Evolutionary conservation across 2,797 vertebrate genomes (phyloP), one percentile per base, ranked within the genome.

Genomic region (Thripadectes ignobilis): DNA sequence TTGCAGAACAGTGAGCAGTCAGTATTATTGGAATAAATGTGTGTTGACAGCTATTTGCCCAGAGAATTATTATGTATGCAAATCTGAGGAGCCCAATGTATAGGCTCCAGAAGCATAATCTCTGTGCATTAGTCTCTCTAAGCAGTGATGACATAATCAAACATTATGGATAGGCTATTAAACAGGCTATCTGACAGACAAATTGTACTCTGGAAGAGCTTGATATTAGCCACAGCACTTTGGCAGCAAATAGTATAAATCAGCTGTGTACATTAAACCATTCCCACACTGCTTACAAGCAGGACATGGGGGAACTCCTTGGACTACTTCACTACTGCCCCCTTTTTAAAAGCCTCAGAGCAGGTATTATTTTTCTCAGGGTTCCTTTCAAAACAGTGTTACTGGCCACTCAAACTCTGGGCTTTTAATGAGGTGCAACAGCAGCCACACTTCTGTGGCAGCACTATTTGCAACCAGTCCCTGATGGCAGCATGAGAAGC

Each of bases 31-130:
- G 68, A 84, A 68, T 66, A 85, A 83, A 80, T 69, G 7, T 18
- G 58, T 51, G 39, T 24, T 91, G 93, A 32, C 81, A 91, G 80
- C 55, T 92, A n/a, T 80, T 87, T 91, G 54, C 62, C 84, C 54
- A 54, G 63, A 83, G 65, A 80, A 72, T 89, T 80, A 77, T 63
- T 87, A 89, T 23, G 22, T 43, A 72, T 55, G 75, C 49, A 93
- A 19, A 91, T 88, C 62, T 78, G 72, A 92, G 74, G 39, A 92
- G 13, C 16, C 49, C 29, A 51, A 2, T 69, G 10, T 83, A 62
- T 51, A 62, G 65, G 65, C 57, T 94, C 32, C 75, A 93, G 84
- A 71, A 63, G 20, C 38, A 82, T 74, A 87, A 87, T 82, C 57
- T 15, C 9, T 30, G 23, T 3, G 5, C 19, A 18, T 61, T 85